Percentiles rank a stretch among this genome's conserved stretches.
Evolutionary conservation across 1,140 invertebrate genomes (phyloP).

Genomic region (Pristionchus pacificus): DNA sequence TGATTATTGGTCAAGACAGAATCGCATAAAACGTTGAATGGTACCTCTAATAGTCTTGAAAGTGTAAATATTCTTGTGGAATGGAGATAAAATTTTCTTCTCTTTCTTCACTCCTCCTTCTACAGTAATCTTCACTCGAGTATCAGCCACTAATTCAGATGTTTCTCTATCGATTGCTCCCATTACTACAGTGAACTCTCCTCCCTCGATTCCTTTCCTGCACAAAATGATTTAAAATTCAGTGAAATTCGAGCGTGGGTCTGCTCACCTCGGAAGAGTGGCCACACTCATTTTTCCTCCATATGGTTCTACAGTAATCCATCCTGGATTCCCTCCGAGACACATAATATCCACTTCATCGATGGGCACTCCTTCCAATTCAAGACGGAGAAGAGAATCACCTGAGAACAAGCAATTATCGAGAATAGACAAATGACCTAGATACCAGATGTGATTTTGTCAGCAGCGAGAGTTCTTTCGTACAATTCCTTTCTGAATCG

Average conservation of each 20-base stretch:
- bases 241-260: background rate
- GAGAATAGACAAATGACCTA: too few species aligned
- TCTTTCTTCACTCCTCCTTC: conserved; percentile 3
- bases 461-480: conserved; percentile 16
- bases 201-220: conserved; percentile 6
- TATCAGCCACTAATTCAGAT: conserved; percentile 11
- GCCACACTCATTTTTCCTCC: conserved; percentile 23
- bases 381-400: conserved; percentile 5
- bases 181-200: conserved; percentile 4
- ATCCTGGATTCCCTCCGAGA: conserved; percentile 26
- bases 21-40: conserved; percentile 9
- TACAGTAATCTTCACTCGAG: conserved; percentile 3
- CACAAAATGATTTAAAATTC: background rate
- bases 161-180: conserved; percentile 15
- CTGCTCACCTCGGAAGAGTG: conserved; percentile 12
- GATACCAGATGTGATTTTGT: conserved; percentile 16
- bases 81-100: background rate
- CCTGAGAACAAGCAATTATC: background rate
- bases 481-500: background rate
- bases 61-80: conserved; percentile 1
- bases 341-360: conserved; percentile 24
- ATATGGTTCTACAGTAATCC: conserved; percentile 28
- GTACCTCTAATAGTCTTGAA: background rate
- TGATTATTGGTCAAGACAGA: conserved; percentile 1
- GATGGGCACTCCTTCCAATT: conserved; percentile 28